Base-by-base conservation (phyloP, 53 echinoderm and acorn worm genomes). In the Holothuria scabra region DNA sequence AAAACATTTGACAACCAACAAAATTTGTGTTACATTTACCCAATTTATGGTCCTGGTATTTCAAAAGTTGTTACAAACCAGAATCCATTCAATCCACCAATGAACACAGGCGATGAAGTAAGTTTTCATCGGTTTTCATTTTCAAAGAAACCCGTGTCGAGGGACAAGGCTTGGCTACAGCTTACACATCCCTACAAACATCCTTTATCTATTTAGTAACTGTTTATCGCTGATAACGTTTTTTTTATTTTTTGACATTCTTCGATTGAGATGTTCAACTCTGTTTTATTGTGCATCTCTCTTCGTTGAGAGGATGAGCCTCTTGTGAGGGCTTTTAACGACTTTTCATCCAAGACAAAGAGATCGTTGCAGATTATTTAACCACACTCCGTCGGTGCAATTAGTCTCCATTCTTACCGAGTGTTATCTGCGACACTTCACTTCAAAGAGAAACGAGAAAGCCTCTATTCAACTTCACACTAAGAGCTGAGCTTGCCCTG, bases 381-480 rank as follows among this genome's bases (percentile, higher is more conserved):
- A 34, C 69, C 35, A 41, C 69, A 28, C 69, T 69, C 69, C 69
- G 44, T 37, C 69, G 32, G 69, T 41, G 69, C 69, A 69, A 69
- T 69, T 69, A 69, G 69, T 34, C 41, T 21, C 69, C 34, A 69
- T 69, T 69, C 69, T 69, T 41, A 41, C 32, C 69, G 31, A 41
- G 69, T 69, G 69, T 69, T 69, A 69, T 69, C 69, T 69, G 5
- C 69, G 69, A 69, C 69, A 69, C 69, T 69, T 69, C 69, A 32
- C 41, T 41, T 30, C n/a, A 38, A 14, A 69, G 41, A 69, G 69
- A 34, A 30, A 69, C 20, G 65, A 65, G 65, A 69, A 69, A 69
- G 69, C 32, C 21, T 69, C 41, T 35, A 22, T 69, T 69, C 69
- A 69, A 13, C 41, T 41, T 22, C 32, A 69, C 69, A 69, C 69